Base-by-base conservation (phyloP, 2,113 vertebrate species). In the Uria aalge region DNA sequence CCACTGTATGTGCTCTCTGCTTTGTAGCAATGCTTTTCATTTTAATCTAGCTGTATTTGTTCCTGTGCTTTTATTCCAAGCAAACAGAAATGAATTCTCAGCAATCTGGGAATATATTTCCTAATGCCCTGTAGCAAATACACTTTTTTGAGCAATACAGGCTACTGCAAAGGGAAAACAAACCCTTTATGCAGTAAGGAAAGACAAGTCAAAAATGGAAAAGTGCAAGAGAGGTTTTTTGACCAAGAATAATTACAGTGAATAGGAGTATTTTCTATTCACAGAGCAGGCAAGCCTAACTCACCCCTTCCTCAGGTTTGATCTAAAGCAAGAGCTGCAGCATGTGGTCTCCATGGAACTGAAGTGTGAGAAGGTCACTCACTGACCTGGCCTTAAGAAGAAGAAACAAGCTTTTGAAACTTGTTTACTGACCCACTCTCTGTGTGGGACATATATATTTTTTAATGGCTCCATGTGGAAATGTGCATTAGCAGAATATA, bases 21-120 rank as follows among this genome's bases (percentile, higher is more conserved):
- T 94, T 95, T 94, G 88, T 85, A 81, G 60, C 29, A 63, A 56
- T 57, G 83, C 64, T 96, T 94, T 96, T 96, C 40, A 92, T 93
- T 96, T 96, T 92, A 96, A 96, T 96, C 92, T 89, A 88, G 27
- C 24, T 77, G 34, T 84, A 86, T 92, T 88, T 95, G 94, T 78
- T 91, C 89, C 72, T 52, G 20, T 57, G 36, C 64, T 93, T 95
- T 96, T 91, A 89, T 94, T 96, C 92, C 88, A 95, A 94, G 60
- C 73, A 96, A 96, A 93, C 79, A 96, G 94, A 95, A 91, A 86
- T 45, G 68, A 94, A 94, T 88, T 81, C 85, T 85, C 92, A 91
- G 76, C 73, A 92, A 92, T 87, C 22, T 86, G 92, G 96, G 94
- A 94, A 94, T 97, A 94, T 78, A 89, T 84, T 94, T 91, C 94